phyloP scores from a whole-genome alignment of 2,888 invertebrate genomes.

The Rhogogaster chlorosoma region DNA sequence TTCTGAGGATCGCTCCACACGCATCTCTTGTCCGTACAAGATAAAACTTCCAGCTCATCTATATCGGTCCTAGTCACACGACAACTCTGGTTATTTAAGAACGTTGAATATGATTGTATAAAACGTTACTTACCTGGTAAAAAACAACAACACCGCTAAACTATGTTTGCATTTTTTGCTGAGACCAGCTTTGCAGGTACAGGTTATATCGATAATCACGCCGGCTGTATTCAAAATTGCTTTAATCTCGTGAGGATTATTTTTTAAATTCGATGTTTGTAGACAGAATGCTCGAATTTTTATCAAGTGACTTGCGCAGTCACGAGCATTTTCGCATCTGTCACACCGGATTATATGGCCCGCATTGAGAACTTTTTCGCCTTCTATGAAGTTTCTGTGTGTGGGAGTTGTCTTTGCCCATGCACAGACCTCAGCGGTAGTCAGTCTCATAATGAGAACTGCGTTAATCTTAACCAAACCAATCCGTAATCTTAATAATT shows the following conservation, averaged over 20 bases:
- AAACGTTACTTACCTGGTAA: constrained; percentile 46
- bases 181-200: constrained; percentile 51
- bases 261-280: not conserved
- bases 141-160: constrained; percentile 55
- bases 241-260: not conserved
- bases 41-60: constrained; percentile 44
- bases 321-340: constrained; percentile 29
- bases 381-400: constrained; percentile 47
- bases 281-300: constrained; percentile 1
- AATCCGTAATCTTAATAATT: too few species aligned
- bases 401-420: constrained; percentile 27
- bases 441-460: too few species aligned
- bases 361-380: constrained; percentile 35
- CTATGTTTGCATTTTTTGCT: constrained; percentile 58
- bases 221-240: not conserved
- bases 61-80: not conserved
- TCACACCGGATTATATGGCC: constrained; percentile 37
- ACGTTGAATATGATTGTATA: not conserved
- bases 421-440: too few species aligned
- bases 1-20: constrained; percentile 53
- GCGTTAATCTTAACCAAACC: too few species aligned
- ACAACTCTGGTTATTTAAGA: too few species aligned
- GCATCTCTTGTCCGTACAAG: constrained; percentile 55
- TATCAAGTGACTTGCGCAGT: not conserved
- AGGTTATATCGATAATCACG: not conserved